Percentiles rank a stretch among this genome's conserved stretches.
Evolutionary conservation across 2,797 vertebrate species (phyloP).

Genomic region (Chelidonichthys spinosus): DNA sequence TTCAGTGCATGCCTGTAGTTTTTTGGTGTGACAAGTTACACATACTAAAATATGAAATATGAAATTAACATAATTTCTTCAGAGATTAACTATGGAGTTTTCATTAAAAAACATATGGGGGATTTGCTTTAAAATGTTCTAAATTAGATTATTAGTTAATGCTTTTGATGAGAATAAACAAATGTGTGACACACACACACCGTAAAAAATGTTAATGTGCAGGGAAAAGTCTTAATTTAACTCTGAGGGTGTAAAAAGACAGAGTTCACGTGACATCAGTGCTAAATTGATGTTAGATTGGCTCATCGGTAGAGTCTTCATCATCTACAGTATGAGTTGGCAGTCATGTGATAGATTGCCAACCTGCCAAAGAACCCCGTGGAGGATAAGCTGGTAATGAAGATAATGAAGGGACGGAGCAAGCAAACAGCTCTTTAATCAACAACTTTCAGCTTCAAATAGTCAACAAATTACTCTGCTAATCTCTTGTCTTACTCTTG

Average conservation of each 20-base stretch:
- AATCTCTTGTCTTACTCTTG: not conserved
- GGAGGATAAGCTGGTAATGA: not conserved
- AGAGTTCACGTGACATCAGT: not conserved
- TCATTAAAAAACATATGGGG: slow-evolving; percentile 18
- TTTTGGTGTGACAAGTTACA: not conserved
- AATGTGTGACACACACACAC: slow-evolving; percentile 13
- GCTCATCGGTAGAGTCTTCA: not conserved
- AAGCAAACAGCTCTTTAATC: not conserved
- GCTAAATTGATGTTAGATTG: slow-evolving; percentile 8
- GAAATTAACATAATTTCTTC: not conserved
- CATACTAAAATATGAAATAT: not conserved
- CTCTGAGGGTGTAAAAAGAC: slow-evolving; percentile 22
- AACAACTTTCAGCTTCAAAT: not conserved
- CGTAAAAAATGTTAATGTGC: not conserved
- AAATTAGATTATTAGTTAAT: not conserved
- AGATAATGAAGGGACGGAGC: not conserved
- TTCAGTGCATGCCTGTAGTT: not conserved
- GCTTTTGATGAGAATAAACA: slow-evolving; percentile 37
- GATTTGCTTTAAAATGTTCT: slow-evolving; percentile 20
- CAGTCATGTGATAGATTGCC: not conserved
- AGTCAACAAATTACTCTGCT: not conserved
- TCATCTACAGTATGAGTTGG: slow-evolving; percentile 1
- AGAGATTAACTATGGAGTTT: slow-evolving; percentile 1
- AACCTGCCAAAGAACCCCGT: not conserved
- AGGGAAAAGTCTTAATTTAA: slow-evolving; percentile 9